Evolutionary conservation across 2,113 vertebrate genomes (phyloP).

Genomic region (Ancistrus triradiatus): DNA sequence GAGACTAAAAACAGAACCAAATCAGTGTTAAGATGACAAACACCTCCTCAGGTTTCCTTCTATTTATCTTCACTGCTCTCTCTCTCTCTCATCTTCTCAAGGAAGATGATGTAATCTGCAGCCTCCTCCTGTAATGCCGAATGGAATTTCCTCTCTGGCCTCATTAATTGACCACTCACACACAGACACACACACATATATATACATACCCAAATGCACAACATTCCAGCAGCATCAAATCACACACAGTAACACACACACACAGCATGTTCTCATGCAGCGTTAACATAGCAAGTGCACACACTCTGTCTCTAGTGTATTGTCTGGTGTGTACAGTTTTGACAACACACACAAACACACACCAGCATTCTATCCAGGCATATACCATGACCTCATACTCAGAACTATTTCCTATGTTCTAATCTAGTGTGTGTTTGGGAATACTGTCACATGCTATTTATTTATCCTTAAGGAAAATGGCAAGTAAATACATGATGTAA

Average conservation of each 20-base stretch:
- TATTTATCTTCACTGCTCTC: constrained; percentile 7
- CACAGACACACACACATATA: background rate
- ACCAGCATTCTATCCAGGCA: too few relatives aligned
- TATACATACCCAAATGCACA: constrained; percentile 8
- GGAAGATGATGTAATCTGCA: constrained; percentile 39
- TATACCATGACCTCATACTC: too few relatives aligned
- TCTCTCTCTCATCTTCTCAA: constrained; percentile 19
- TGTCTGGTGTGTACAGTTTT: too few relatives aligned
- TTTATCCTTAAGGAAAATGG: too few relatives aligned
- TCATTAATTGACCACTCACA: constrained; percentile 8
- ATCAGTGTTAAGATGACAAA: background rate
- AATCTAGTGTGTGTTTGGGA: too few relatives aligned
- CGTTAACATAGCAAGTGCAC: background rate
- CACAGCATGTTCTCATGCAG: background rate
- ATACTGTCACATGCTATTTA: too few relatives aligned
- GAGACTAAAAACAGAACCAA: constrained; percentile 12
- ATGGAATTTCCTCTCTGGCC: constrained; percentile 27
- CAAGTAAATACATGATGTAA: too few relatives aligned
- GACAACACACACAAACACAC: too few relatives aligned
- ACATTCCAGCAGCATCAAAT: background rate
- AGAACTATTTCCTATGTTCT: too few relatives aligned
- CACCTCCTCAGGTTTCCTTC: constrained; percentile 21
- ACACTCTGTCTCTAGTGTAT: background rate
- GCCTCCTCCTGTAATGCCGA: constrained; percentile 25
- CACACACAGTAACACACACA: background rate